These are phyloP conservation scores for Drosophila kambysellisi DNA, from an alignment of 2,888 invertebrate genomes.

Conservation along the genomic window DNA sequence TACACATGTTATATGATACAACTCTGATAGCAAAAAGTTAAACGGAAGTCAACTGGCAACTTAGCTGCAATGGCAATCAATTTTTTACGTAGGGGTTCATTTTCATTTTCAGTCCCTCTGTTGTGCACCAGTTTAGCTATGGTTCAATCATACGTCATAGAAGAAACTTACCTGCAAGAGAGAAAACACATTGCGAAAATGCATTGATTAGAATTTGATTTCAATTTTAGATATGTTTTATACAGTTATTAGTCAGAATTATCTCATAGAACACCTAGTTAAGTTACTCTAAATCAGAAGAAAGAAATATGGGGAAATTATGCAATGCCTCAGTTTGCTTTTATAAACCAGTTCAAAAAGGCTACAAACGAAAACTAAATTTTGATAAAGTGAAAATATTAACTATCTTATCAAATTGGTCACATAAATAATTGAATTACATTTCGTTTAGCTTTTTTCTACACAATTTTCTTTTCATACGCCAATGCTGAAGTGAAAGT, in stretches of 20 bases:
- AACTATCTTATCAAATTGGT: conserved; percentile 20
- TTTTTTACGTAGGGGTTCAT: neutral
- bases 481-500: conserved; percentile 31
- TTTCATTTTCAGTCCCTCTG: neutral
- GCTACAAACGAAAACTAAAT: neutral
- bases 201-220: neutral
- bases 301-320: neutral
- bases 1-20: conserved; percentile 1
- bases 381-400: neutral
- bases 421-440: conserved; percentile 6
- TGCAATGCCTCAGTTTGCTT: neutral
- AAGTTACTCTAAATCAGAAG: neutral
- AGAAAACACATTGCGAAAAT: neutral
- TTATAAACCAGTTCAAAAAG: neutral
- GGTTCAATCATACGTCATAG: neutral
- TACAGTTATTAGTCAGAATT: neutral
- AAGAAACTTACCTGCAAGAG: conserved; percentile 41
- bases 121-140: neutral
- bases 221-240: neutral
- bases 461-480: conserved; percentile 2
- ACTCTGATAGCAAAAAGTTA: conserved; percentile 7
- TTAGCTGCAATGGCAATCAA: conserved; percentile 45
- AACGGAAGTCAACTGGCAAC: conserved; percentile 33
- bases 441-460: neutral
- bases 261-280: fast-evolving